Base-by-base conservation (phyloP, 2,113 vertebrate genomes). In the Thinocorus orbignyianus region DNA sequence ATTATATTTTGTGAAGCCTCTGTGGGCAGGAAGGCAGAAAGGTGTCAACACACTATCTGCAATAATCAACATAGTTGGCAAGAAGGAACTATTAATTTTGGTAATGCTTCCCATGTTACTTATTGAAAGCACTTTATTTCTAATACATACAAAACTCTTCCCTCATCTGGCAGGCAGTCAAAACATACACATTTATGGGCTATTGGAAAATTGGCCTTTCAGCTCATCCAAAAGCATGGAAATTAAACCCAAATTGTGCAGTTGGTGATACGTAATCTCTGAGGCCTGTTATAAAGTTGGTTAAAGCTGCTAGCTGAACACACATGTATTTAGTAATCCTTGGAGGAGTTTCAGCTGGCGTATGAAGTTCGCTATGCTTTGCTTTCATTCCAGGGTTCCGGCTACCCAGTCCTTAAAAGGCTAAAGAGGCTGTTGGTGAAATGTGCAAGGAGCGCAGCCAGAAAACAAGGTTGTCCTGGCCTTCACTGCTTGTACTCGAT, bases 191-290 rank as follows among this genome's bases (percentile, higher is more conserved):
- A 18, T 82, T 61, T 94, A 22, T 68, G 15, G 88, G 24, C 70
- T 72, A 2, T 82, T 82, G 55, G 54, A 65, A 93, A 88, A 90
- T 13, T 54, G 22, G n/a, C 28, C 54, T 86, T 94, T 81, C 82
- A 73, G 65, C 31, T 90, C 19, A 17, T 83, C 41, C n/a, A 13
- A 69, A 83, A 61, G 26, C 46, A 37, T 41, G 41, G 71, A 72
- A 92, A 61, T 72, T n/a, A 77, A 94, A 96, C 79, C 65, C 70
- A 46, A 93, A 93, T 7, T 58, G 54, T 88, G 33, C 82, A 82
- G 74, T 70, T 88, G 62, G 61, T 77, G 62, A 72, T 92, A 48
- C 15, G 35, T 85, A 65, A 60, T 93, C 48, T 93, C 61, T 20
- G 55, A 65, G 62, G 58, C 41, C 26, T 81, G 37, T 73, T 80